Percentiles rank a stretch among this genome's conserved stretches.
Conservation (phyloP, 2,888 invertebrate species). For the Schizotus pectinicornis region DNA sequence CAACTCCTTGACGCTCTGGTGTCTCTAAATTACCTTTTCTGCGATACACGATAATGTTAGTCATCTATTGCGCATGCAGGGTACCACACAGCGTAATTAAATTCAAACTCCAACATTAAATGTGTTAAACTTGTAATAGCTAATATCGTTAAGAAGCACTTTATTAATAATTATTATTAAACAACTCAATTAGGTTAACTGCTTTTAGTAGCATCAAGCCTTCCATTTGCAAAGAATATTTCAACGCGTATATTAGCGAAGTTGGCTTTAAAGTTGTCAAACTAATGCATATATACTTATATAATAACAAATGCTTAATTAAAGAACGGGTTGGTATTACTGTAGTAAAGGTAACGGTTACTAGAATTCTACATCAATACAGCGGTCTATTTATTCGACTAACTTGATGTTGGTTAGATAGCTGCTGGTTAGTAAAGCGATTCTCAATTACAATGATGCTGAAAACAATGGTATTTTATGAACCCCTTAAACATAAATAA, state of each 20-base stretch:
- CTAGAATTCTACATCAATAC: neutral
- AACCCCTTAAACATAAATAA: neutral
- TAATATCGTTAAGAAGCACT: constrained; percentile 3
- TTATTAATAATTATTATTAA: constrained; percentile 13
- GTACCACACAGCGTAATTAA: neutral
- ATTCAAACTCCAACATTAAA: neutral
- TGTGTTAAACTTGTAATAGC: constrained; percentile 4
- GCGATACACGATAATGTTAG: too few species aligned
- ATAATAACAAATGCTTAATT: neutral
- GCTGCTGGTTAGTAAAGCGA: too few species aligned
- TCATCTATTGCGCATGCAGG: too few species aligned
- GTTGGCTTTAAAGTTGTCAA: neutral
- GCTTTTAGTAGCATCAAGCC: neutral
- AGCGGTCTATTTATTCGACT: too few species aligned
- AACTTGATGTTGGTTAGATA: too few species aligned
- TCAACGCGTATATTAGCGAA: neutral
- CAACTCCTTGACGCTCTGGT: too few species aligned
- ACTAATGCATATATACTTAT: neutral
- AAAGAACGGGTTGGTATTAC: neutral
- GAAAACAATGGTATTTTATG: neutral
- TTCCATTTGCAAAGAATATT: neutral
- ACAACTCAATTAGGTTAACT: constrained; percentile 1
- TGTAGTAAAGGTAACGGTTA: neutral
- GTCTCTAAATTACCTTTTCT: too few species aligned
- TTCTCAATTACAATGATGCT: too few species aligned